These are phyloP conservation scores for Lamellibrachia columna DNA, from an alignment of 2,888 invertebrate species.

Conservation along the genomic window DNA sequence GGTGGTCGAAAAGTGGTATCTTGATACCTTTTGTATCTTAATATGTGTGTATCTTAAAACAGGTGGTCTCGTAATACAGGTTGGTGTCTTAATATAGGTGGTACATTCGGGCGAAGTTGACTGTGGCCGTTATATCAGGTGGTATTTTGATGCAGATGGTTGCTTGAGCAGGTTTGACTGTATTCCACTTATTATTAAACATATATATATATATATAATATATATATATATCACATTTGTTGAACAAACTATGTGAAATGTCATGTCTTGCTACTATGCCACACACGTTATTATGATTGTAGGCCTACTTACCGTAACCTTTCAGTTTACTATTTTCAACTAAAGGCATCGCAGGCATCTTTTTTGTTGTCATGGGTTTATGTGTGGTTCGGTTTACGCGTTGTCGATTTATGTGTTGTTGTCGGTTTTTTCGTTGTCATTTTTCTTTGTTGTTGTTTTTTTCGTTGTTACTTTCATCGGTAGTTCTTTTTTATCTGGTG, in stretches of 20 bases:
- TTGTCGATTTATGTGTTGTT: not conserved
- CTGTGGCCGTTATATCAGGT: no score
- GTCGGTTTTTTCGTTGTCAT: not conserved
- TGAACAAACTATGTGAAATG: not conserved
- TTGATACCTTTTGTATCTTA: no score
- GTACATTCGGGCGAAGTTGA: no score
- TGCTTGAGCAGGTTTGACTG: no score
- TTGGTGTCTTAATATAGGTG: no score
- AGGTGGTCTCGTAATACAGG: no score
- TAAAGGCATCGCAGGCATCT: not conserved
- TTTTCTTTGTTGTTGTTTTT: slow-evolving; percentile 2
- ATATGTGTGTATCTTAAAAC: no score
- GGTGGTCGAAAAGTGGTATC: no score
- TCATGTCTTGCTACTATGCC: not conserved
- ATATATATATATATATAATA: not conserved
- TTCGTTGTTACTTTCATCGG: not conserved
- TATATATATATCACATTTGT: no score
- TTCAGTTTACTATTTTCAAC: not conserved
- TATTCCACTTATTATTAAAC: not conserved
- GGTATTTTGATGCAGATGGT: no score
- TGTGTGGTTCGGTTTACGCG: not conserved
- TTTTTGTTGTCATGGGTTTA: not conserved
- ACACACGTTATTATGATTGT: not conserved
- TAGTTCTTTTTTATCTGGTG: not conserved
- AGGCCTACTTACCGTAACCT: not conserved